phyloP scores from a whole-genome alignment of 2,797 vertebrate genomes.

The Stomatorhinus walkeri region DNA sequence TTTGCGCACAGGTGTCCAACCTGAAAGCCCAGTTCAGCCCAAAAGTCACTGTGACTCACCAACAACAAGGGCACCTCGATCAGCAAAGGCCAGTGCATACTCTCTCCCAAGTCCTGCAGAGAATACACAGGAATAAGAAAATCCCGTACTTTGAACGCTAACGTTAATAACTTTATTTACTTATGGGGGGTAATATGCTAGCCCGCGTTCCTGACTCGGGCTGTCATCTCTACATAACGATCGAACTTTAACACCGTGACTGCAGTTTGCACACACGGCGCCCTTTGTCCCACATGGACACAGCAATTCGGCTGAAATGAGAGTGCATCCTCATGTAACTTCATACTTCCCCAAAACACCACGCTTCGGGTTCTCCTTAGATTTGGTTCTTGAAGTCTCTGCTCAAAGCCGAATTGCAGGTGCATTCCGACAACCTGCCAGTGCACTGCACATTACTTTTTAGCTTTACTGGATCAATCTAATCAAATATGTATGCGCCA shows the following conservation, averaged over 20 bases:
- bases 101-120: constrained; percentile 78
- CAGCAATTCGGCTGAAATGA: neutral
- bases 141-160: neutral
- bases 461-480: neutral
- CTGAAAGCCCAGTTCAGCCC: constrained; percentile 6
- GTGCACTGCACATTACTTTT: neutral
- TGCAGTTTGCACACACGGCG: neutral
- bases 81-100: constrained; percentile 89
- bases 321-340: neutral
- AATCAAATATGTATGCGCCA: neutral
- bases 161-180: neutral
- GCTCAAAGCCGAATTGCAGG: neutral
- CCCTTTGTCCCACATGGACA: neutral
- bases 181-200: neutral
- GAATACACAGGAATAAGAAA: neutral
- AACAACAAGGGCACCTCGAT: constrained; percentile 86
- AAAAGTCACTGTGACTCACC: constrained; percentile 59
- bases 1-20: neutral
- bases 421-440: neutral
- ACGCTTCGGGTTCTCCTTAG: neutral
- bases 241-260: neutral
- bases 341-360: neutral
- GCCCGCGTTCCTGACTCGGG: neutral
- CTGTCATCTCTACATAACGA: neutral
- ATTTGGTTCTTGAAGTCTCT: neutral